Base-by-base conservation (phyloP, 2,113 vertebrate genomes). In the Eonycteris spelaea region DNA sequence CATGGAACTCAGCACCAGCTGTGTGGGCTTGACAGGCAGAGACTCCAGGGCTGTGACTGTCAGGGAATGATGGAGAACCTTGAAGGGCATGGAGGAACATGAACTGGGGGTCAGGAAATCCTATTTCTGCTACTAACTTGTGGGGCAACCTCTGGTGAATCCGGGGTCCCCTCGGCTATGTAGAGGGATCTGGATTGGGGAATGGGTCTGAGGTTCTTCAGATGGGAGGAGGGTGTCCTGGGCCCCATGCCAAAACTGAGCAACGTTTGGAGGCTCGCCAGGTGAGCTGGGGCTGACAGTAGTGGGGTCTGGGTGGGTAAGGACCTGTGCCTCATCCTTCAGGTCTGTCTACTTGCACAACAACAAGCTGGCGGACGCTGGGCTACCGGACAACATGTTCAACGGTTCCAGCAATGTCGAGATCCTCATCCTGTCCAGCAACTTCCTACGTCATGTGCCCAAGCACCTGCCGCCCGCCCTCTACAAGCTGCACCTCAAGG, bases 311-410 rank as follows among this genome's bases (percentile, higher is more conserved):
- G 18, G 57, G 18, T n/a, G 45, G 73, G 30, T 67, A 43, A 91
- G 67, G 71, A 30, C 57, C 48, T 40, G 33, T 0, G 4, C 82
- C 35, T 88, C 0, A 0, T 18, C 30, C 63, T 13, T 43, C 98
- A 99, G 99, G 97, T 99, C 99, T 1, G 99, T 99, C 74, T 99
- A 99, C 98, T 99, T 99, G 90, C 99, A 99, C 95, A 99, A 99
- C 98, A 99, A 99, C 98, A 99, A 99, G 97, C 98, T 99, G 97
- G 99, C 99, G 0, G 99, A 99, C 11, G 98, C 99, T 1, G 99
- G 99, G 9, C 98, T 99, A 90, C 99, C 99, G 0, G 99, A 99
- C 70, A 98, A 98, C 92, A 99, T 99, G 99, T 99, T 99, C 97
- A 99, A 99, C 1, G 99, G 98, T 79, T 99, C 99, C 53, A 84